A percentile compares a stretch with the other conserved stretches of the same genome.
Conservation (phyloP, 1,140 invertebrate species). For the Globodera ellingtonae region DNA sequence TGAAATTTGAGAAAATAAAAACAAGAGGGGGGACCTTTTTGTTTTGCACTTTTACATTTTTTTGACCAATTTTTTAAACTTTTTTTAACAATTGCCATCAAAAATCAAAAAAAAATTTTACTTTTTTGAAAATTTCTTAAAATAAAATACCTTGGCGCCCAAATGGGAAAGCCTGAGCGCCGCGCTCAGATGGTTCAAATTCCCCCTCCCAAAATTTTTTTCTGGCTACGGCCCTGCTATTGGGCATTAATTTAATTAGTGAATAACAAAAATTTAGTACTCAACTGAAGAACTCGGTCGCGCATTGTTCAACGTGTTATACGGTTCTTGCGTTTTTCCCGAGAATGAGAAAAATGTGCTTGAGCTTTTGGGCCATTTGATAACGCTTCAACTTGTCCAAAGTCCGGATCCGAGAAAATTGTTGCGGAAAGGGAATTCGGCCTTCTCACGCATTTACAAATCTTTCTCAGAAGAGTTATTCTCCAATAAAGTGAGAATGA, state of each 20-base stretch:
- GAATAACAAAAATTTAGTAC: constrained; percentile 30
- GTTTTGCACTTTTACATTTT: no score
- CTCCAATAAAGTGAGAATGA: constrained; percentile 74
- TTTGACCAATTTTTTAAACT: no score
- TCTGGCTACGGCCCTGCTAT: no score
- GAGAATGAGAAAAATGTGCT: constrained; percentile 81
- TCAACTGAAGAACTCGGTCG: constrained; percentile 72
- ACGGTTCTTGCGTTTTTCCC: constrained; percentile 78
- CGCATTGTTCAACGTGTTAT: constrained; percentile 79
- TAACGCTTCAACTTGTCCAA: constrained; percentile 79
- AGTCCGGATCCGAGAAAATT: constrained; percentile 81
- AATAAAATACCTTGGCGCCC: no score
- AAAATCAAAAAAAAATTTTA: no score
- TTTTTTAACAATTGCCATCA: no score
- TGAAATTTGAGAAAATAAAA: no score
- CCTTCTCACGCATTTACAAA: constrained; percentile 85
- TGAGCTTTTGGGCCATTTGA: constrained; percentile 78
- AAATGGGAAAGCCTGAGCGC: no score
- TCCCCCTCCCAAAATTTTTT: no score
- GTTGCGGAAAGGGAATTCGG: constrained; percentile 80
- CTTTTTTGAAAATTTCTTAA: no score
- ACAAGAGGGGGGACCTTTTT: no score
- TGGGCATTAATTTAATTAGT: constrained; percentile 17
- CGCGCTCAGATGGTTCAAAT: no score
- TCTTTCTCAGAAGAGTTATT: constrained; percentile 86